Evolutionary conservation across 2,888 invertebrate species (phyloP), one percentile per base, ranked within the genome.

Genomic region (Polylopha cassiicola): DNA sequence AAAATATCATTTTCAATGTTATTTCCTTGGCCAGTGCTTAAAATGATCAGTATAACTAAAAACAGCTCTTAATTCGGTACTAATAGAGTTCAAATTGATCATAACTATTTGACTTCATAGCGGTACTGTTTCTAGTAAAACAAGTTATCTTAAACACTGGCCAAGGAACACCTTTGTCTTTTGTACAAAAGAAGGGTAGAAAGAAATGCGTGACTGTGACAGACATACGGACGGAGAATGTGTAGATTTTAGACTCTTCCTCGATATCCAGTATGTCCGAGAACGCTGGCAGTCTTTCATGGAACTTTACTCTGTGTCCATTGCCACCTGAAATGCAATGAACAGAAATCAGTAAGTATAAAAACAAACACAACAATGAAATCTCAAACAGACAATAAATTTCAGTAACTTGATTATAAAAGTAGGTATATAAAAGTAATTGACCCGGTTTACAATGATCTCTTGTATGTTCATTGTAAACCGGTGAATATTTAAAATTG

Each of bases 271-370:
- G 16, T 17, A 13, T 22, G 27, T 28, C 37, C 14, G 21, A 33
- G 39, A 39, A 38, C 27, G 43, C 51, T 30, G 39, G 43, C 55
- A 45, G 61, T 58, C 33, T 75, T 55, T 20, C 77, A 67, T 10
- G 70, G 16, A 53, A 29, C 46, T 37, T 66, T 82, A 86, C 61
- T 86, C 86, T 41, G 86, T 85, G 41, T 86, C 86, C 86, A 86
- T 86, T 18, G 85, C 82, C 52, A 81, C 78, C 86, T 86, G 68
- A 1, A 76, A 73, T 21, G 3, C 2, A 11, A 3, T 21, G 8
- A n/a, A n/a, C n/a, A n/a, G n/a, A n/a, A n/a, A n/a, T n/a, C n/a
- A n/a, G n/a, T n/a, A n/a, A n/a, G n/a, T n/a, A n/a, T n/a, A n/a
- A n/a, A n/a, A n/a, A n/a, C n/a, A n/a, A n/a, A n/a, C n/a, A n/a